Base-by-base conservation (phyloP, 2,113 vertebrate species). In the Ciconia stormi region DNA sequence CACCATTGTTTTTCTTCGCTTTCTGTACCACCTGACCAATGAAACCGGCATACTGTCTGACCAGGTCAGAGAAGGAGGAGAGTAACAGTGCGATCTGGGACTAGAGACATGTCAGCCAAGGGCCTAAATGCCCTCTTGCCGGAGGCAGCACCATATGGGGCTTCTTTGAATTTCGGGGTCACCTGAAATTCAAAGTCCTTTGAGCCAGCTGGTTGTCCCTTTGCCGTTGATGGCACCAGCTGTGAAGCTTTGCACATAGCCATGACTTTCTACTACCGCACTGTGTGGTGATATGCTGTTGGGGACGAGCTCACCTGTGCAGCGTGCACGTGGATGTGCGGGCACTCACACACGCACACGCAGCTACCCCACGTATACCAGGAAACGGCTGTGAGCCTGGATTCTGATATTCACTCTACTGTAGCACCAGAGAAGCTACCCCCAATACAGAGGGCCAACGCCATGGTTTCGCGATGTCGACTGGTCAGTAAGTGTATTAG, bases 401-500 rank as follows among this genome's bases (percentile, higher is more conserved):
- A 4, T 7, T 34, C 38, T 16, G 11, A 3, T 23, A 13, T 0
- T 22, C 25, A 3, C 34, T 27, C 42, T 7, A 1, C 49, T 2
- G 5, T 4, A 20, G 61, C 22, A 5, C 50, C 66, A 27, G 38
- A 29, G 63, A 40, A 55, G 32, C 36, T 6, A 4, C 7, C 19
- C 9, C 11, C 0, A 0, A 0, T 1, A 3, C 0, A 25, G 12
- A 70, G 25, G 12, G 23, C 27, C 27, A 16, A 5, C 1, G 1
- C 20, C 23, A 4, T 5, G 40, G 25, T 15, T 52, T 32, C 16
- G 21, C 1, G 1, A 2, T 4, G 30, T 32, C 10, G 1, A 3
- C 8, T 18, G 9, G n/a, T 56, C 22, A 13, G 20, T 36, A 16
- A 46, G 47, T 4, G 34, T 7, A 4, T 42, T 26, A 32, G 26